Base-by-base conservation (phyloP, 2,888 invertebrate species). In the Cantharis nigra region DNA sequence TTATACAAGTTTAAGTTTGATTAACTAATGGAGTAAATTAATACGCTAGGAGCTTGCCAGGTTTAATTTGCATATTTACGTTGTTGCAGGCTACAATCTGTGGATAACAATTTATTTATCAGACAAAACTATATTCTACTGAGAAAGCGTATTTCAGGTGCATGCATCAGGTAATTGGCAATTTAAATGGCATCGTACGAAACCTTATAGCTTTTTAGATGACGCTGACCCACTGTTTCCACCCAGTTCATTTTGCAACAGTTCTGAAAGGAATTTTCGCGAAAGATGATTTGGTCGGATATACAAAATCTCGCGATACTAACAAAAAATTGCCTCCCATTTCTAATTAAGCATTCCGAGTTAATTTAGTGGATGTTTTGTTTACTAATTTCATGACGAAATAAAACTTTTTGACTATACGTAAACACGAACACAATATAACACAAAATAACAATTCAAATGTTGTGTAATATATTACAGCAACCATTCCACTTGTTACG, bases 141-240 rank as follows among this genome's bases (percentile, higher is more conserved):
- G 23, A 71, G 72, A 26, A 9, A 73, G 80, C 76, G 79, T 81
- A 79, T 79, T 81, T 81, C 80, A 81, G 81, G 80, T 82, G 82
- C 79, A 81, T 82, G 81, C 82, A 80, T 82, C 83, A 80, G 79
- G 82, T 83, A 83, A 83, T 83, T 82, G 83, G 78, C 83, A 83
- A 83, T 83, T 83, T 83, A 82, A 82, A 81, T 83, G 81, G 77
- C 78, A 82, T 80, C 74, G 80, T 80, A 79, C 78, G 81, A 80
- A 82, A 80, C 79, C 81, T 81, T 81, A 67, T 67, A 80, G 80
- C 82, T 63, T 74, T 74, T 62, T 75, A 79, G 82, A 79, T 80
- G 79, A 72, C 72, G 70, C 76, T 77, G 74, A 67, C 70, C 78
- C 65, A 70, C 13, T 73, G 49, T 62, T 75, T 75, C 69, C 63